These are phyloP conservation scores for Netelia melanura DNA, from an alignment of 2,888 invertebrate genomes.

Conservation along the genomic window DNA sequence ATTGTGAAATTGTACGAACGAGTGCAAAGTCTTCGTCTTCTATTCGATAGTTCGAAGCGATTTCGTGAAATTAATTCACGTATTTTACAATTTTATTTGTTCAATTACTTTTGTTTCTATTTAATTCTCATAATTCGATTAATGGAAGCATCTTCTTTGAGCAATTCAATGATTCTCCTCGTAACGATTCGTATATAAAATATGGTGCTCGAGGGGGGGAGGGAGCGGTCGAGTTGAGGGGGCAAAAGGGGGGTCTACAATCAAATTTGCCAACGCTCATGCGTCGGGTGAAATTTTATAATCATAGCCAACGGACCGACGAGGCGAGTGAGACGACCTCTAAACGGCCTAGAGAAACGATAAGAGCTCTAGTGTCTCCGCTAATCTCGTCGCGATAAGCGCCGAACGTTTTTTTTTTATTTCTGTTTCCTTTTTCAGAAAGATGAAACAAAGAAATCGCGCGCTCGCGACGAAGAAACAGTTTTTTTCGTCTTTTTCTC, in stretches of 20 bases:
- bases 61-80: conserved; percentile 18
- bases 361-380: conserved; percentile 67
- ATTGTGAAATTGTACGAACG: conserved; percentile 42
- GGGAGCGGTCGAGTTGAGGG: neutral
- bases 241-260: too few relatives aligned
- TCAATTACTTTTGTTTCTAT: conserved; percentile 46
- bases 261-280: conserved; percentile 16
- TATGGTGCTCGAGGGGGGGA: neutral
- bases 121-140: conserved; percentile 60
- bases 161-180: conserved; percentile 78
- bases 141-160: conserved; percentile 81
- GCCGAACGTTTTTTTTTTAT: conserved; percentile 33
- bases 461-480: conserved; percentile 20
- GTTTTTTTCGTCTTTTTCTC: conserved; percentile 58
- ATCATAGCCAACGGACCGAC: conserved; percentile 72
- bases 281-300: conserved; percentile 71
- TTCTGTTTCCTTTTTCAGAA: conserved; percentile 14
- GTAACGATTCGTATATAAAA: conserved; percentile 33
- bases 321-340: conserved; percentile 75
- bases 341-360: conserved; percentile 81
- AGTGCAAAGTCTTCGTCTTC: conserved; percentile 31
- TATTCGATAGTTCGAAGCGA: conserved; percentile 34
- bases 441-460: conserved; percentile 63
- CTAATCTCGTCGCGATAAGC: conserved; percentile 77
- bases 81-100: conserved; percentile 23